Evolutionary conservation across 2,888 invertebrate species (phyloP), one percentile per base, ranked within the genome.

Genomic region (Mylabris sibirica): DNA sequence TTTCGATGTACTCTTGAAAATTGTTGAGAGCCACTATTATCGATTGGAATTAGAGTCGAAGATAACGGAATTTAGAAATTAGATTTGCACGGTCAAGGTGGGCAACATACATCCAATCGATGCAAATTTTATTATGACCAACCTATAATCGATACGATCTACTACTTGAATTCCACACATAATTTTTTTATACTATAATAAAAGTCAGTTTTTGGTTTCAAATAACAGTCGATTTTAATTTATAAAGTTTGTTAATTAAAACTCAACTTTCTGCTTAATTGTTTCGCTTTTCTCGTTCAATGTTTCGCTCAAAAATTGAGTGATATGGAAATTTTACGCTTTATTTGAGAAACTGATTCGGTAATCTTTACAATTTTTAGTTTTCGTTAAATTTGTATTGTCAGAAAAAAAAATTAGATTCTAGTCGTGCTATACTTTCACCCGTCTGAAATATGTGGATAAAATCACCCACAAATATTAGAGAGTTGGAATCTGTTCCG

Each of bases 201-300:
- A 44, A 44, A 44, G 2, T 44, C 12, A 17, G 4, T 3, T 44
- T 17, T 44, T 44, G 17, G n/a, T 44, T 17, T 17, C n/a, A 6
- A 17, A 44, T 44, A 44, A 44, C 44, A 5, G 12, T 38, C 12
- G 38, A 11, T 11, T 49, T 49, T 49, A 8, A 49, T 49, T 49
- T 20, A 49, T 49, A 49, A 49, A 49, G 49, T 49, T 49, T 5
- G 49, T 49, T 49, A 49, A 49, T 49, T 49, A 49, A 49, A 22
- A 22, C 20, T 9, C 2, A 49, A 49, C 2, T 2, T 11, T 20
- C 9, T 11, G 9, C 20, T 49, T 20, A 20, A 49, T 44, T 44
- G 41, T 38, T 38, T 11, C 12, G 11, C 3, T 38, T 38, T 38
- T 11, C 12, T 12, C n/a, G 4, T 44, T 17, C 5, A 17, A 8